A percentile compares a stretch with the other conserved stretches of the same genome.
These are phyloP conservation scores for Parapristionchus giblindavisi DNA, from an alignment of 2,888 invertebrate species.

Conservation along the genomic window DNA sequence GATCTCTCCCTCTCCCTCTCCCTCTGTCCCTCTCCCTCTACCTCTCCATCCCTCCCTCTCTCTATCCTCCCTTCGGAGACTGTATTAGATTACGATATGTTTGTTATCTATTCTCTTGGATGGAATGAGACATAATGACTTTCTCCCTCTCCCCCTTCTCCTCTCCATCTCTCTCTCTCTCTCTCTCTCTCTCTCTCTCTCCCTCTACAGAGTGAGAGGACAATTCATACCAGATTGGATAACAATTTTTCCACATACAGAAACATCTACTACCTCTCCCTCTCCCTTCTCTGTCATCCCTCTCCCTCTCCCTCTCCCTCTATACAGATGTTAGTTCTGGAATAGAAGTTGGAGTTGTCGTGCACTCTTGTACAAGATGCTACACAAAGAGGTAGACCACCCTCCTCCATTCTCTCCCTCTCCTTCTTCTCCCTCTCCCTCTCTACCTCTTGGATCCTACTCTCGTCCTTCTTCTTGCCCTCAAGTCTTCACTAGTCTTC, in stretches of 20 bases:
- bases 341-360: conserved; percentile 25
- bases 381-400: too few species aligned
- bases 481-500: not conserved
- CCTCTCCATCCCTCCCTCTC: not conserved
- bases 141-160: not conserved
- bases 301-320: conserved; percentile 1
- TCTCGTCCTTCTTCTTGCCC: not conserved
- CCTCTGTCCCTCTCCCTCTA: not conserved
- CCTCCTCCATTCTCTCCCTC: too few species aligned
- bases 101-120: conserved; percentile 23
- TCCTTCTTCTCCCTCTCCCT: too few species aligned
- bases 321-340: not conserved
- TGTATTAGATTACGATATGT: conserved; percentile 36
- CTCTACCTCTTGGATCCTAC: too few species aligned
- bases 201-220: conserved; percentile 1
- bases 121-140: not conserved
- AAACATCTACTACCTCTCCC: conserved; percentile 1
- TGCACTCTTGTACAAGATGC: too few species aligned
- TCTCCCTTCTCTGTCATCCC: not conserved
- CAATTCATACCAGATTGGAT: too few species aligned
- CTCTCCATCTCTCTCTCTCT: conserved; percentile 7
- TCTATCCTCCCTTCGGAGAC: conserved; percentile 6
- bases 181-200: not conserved
- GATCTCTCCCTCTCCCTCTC: conserved; percentile 26
- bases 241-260: not conserved